Evolutionary conservation across 2,113 vertebrate species (phyloP).

Genomic region (Emberiza fucata): DNA sequence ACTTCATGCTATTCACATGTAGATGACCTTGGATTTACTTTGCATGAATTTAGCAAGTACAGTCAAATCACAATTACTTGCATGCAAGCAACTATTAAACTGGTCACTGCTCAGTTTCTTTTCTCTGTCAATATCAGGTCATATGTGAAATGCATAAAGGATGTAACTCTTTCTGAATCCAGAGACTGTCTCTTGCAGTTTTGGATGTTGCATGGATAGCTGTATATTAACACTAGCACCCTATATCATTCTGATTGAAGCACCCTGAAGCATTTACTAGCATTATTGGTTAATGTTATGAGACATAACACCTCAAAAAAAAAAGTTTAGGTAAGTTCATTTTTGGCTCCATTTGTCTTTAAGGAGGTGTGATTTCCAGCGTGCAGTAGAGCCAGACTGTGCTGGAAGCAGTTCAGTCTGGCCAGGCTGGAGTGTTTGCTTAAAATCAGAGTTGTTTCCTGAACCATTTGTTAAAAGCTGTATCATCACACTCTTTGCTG

Average conservation of each 20-base stretch:
- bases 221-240: not conserved
- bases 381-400: not conserved
- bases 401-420: not conserved
- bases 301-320: not conserved
- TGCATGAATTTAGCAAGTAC: not conserved
- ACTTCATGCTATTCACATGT: not conserved
- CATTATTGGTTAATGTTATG: not conserved
- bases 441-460: conserved; percentile 3
- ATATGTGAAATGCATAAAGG: not conserved
- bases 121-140: not conserved
- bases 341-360: not conserved
- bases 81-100: not conserved
- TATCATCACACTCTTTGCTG: not conserved
- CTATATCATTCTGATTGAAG: not conserved
- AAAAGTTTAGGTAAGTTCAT: not conserved
- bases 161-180: not conserved
- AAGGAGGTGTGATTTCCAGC: not conserved
- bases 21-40: not conserved
- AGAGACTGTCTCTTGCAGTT: not conserved
- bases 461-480: not conserved
- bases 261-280: not conserved
- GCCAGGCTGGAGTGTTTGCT: not conserved
- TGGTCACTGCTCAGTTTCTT: not conserved
- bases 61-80: not conserved
- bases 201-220: not conserved